Percentiles rank a stretch among this genome's conserved stretches.
Conservation (phyloP, 2,113 vertebrate species). For the Hypomesus transpacificus region DNA sequence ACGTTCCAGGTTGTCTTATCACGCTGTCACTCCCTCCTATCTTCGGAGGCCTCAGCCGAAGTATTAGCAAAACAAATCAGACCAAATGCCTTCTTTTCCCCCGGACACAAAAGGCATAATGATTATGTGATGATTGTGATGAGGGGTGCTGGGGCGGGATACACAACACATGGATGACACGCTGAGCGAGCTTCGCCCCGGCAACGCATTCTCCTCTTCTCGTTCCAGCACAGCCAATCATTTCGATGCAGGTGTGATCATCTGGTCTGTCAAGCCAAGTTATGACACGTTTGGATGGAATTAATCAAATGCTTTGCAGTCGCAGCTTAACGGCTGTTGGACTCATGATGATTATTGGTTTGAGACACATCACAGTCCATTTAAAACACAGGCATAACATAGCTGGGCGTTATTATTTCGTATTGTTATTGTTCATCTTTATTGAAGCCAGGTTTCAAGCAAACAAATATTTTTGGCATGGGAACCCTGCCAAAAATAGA, state of each 20-base stretch:
- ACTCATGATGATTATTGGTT: too few relatives aligned
- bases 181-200: constrained; percentile 30
- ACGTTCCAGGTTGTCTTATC: constrained; percentile 24
- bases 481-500: too few relatives aligned
- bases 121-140: constrained; percentile 34
- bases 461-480: too few relatives aligned
- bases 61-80: constrained; percentile 51
- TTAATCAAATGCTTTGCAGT: not conserved
- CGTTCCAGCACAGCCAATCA: constrained; percentile 6
- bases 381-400: too few relatives aligned
- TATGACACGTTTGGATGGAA: not conserved
- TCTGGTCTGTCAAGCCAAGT: constrained; percentile 1
- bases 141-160: constrained; percentile 10
- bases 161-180: constrained; percentile 31
- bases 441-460: too few relatives aligned
- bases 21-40: constrained; percentile 19
- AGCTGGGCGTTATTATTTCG: too few relatives aligned
- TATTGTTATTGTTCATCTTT: too few relatives aligned
- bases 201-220: constrained; percentile 2
- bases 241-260: not conserved
- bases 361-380: too few relatives aligned
- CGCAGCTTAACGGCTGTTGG: constrained; percentile 18
- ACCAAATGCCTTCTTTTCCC: constrained; percentile 32
- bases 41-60: constrained; percentile 11
- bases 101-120: constrained; percentile 33